Percentiles rank a stretch among this genome's conserved stretches.
phyloP scores from a whole-genome alignment of 35 echinoderm and acorn worm species.

The Ptychodera flava region DNA sequence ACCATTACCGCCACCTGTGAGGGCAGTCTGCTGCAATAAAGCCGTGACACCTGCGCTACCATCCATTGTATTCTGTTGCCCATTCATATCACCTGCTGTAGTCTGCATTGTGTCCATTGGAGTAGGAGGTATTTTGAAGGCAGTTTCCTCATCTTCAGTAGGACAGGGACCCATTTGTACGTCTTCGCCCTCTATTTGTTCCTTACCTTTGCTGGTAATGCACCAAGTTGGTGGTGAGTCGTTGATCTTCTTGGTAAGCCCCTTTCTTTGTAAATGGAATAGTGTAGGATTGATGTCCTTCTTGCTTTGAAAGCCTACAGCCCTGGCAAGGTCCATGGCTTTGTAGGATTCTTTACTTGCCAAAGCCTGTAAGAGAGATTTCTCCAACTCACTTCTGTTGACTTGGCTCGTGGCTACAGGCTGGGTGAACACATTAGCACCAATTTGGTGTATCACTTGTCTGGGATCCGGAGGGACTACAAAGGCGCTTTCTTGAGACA shows the following conservation, averaged over 20 bases:
- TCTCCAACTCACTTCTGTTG: slow-evolving; percentile 5
- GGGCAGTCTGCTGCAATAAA: not conserved
- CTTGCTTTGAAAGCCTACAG: slow-evolving; percentile 16
- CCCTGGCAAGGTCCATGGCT: slow-evolving; percentile 28
- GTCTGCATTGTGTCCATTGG: not conserved
- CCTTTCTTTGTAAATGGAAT: slow-evolving; percentile 24
- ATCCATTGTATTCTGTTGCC: not conserved
- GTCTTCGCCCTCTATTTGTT: not conserved
- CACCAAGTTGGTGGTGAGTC: slow-evolving; percentile 45
- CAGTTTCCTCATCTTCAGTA: not conserved
- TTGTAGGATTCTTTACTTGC: slow-evolving; percentile 3
- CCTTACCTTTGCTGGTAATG: not conserved
- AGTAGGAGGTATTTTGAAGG: not conserved
- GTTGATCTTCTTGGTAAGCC: slow-evolving; percentile 17
- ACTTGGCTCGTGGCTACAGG: not conserved
- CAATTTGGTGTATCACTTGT: not conserved
- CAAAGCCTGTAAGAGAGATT: slow-evolving; percentile 16
- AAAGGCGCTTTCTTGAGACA: not conserved
- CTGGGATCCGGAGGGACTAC: not conserved
- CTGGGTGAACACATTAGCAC: not conserved
- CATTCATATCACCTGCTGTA: slow-evolving; percentile 1
- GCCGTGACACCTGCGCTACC: not conserved
- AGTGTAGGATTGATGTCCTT: slow-evolving; percentile 51
- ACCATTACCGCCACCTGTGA: slow-evolving; percentile 10
- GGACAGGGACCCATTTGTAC: not conserved